phyloP scores from a whole-genome alignment of 2,113 vertebrate genomes.

The Pelecanoides urinatrix region DNA sequence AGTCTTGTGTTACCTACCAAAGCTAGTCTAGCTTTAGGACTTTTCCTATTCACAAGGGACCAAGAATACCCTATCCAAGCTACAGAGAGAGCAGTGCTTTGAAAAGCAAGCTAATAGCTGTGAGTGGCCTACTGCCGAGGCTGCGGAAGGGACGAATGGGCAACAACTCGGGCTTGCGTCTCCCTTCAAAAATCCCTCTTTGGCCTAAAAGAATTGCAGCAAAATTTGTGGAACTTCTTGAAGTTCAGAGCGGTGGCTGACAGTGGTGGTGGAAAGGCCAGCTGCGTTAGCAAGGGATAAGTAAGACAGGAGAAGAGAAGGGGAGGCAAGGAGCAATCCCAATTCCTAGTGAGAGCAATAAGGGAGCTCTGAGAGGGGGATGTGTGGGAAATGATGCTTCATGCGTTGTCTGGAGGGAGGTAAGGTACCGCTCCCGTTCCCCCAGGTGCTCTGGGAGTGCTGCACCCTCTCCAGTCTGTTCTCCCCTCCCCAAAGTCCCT shows the following conservation, averaged over 20 bases:
- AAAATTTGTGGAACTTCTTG: not conserved
- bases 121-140: not conserved
- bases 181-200: not conserved
- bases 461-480: not conserved
- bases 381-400: not conserved
- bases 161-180: not conserved
- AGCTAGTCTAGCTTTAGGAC: not conserved
- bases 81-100: not conserved
- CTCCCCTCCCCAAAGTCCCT: not conserved
- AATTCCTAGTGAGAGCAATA: not conserved
- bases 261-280: not conserved
- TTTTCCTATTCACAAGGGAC: not conserved
- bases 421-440: not conserved
- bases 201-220: not conserved
- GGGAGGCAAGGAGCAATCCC: not conserved
- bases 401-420: not conserved
- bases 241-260: not conserved
- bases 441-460: not conserved
- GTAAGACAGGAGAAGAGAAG: no score
- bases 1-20: not conserved
- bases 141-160: not conserved
- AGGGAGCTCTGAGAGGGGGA: not conserved
- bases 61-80: not conserved
- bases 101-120: not conserved
- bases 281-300: not conserved